Conservation (phyloP, 1,140 invertebrate species). For the Pogonomyrmex barbatus region DNA sequence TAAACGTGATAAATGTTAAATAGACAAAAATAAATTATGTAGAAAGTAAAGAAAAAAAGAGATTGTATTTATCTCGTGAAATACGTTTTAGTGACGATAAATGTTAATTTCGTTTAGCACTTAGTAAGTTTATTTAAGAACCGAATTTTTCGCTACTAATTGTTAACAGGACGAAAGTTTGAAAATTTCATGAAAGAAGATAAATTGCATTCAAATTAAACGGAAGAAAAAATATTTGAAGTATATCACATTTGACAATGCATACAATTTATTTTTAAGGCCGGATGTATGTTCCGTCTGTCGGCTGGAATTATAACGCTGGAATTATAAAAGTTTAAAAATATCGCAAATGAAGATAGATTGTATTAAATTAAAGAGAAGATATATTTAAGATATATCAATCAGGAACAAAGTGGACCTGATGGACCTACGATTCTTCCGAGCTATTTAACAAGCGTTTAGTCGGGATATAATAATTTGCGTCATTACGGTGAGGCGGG, state of each 20-base stretch:
- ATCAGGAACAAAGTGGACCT: not conserved
- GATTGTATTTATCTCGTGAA: not conserved
- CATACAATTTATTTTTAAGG: not conserved
- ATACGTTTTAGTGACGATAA: not conserved
- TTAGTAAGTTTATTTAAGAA: not conserved
- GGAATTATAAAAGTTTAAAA: slow-evolving; percentile 22
- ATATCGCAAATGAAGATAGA: slow-evolving; percentile 22
- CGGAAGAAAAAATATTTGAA: not conserved
- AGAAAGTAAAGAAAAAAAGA: slow-evolving; percentile 1
- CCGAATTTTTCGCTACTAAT: not conserved
- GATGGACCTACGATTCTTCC: slow-evolving; percentile 41
- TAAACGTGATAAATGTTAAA: not conserved
- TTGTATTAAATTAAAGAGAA: not conserved
- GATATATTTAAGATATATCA: slow-evolving; percentile 10
- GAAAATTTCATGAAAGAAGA: not conserved
- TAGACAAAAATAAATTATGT: slow-evolving; percentile 1
- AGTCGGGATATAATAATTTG: slow-evolving; percentile 50
- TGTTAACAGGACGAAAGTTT: not conserved
- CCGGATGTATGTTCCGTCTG: not conserved
- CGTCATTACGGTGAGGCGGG: slow-evolving; percentile 36
- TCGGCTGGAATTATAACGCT: not conserved
- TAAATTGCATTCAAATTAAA: slow-evolving; percentile 18
- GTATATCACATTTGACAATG: not conserved
- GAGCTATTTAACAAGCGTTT: slow-evolving; percentile 50
- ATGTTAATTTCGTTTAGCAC: not conserved